Evolutionary conservation across 1,140 invertebrate genomes (phyloP), one percentile per base, ranked within the genome.

Genomic region (Drosophila azteca): DNA sequence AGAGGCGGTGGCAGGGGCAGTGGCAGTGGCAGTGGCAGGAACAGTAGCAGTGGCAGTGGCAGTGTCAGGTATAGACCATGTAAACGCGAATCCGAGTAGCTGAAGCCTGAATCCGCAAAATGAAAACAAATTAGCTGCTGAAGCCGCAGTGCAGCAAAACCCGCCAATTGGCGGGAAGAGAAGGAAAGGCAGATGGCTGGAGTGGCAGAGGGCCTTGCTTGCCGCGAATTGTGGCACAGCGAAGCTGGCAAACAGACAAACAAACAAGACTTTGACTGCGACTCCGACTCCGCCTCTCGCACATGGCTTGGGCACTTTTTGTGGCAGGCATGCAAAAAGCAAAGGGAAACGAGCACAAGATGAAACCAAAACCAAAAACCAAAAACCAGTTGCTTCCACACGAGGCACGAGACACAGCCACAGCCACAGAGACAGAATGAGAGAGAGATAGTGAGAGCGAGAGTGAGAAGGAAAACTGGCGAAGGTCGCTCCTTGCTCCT

Each of bases 351-450:
- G 43, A 79, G 52, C 55, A 53, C 22, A 44, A 62, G 41, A 61
- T 59, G 46, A 73, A 39, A 24, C 35, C 29, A 45, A 64, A 67
- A 43, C 41, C 54, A 57, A 81, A 67, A 43, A n/a, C 41, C 54
- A 57, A 81, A 84, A 85, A 85, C 81, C 82, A 85, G 81, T 85
- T 85, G 82, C 80, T 76, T 84, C 71, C 64, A 59, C 54, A 69
- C 62, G 55, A 35, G n/a, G 52, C 29, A 35, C 31, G 31, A 35
- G 31, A 35, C 31, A 35, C 9, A 35, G 31, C 6, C 6, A 46
- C 9, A 70, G 26, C 29, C 9, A 51, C 15, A 48, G n/a, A 17
- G 20, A 8, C 11, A 54, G 51, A 41, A 3, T 17, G 7, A 29
- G 13, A 20, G 58, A 20, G 8, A 50, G 43, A 44, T 15, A 15